phyloP scores from a whole-genome alignment of 1,140 invertebrate genomes.

The Varroa destructor region DNA sequence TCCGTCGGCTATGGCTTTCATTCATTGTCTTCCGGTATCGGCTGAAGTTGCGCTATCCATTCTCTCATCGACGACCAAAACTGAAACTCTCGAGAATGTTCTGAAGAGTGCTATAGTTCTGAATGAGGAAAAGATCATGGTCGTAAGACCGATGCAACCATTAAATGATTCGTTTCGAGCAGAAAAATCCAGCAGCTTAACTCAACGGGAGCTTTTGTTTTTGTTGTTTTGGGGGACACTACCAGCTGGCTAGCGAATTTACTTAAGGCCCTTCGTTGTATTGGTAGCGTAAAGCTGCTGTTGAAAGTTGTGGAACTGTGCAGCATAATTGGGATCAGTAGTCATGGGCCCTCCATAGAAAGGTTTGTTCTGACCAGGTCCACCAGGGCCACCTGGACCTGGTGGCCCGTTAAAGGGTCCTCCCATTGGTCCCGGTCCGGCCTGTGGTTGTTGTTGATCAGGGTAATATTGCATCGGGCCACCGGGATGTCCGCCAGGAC shows the following conservation, averaged over 20 bases:
- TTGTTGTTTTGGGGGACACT: too few relatives aligned
- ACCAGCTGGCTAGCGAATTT: neutral
- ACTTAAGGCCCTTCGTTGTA: slow-evolving; percentile 40
- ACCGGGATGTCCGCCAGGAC: slow-evolving; percentile 29
- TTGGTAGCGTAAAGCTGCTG: slow-evolving; percentile 83
- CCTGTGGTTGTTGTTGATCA: slow-evolving; percentile 30
- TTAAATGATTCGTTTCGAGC: too few relatives aligned
- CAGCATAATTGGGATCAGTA: slow-evolving; percentile 76
- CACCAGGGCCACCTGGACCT: neutral
- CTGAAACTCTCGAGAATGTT: too few relatives aligned
- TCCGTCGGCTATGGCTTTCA: too few relatives aligned
- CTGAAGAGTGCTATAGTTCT: too few relatives aligned
- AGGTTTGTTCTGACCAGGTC: slow-evolving; percentile 54
- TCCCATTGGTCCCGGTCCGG: slow-evolving; percentile 20
- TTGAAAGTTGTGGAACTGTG: slow-evolving; percentile 88
- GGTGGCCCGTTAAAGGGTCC: slow-evolving; percentile 28
- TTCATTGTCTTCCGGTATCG: too few relatives aligned
- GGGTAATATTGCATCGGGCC: slow-evolving; percentile 25
- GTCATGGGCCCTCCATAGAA: slow-evolving; percentile 67
- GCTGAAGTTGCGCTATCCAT: too few relatives aligned
- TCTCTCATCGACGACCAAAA: too few relatives aligned
- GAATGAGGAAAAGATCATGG: too few relatives aligned
- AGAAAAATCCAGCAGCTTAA: too few relatives aligned
- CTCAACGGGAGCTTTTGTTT: too few relatives aligned
- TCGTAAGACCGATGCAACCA: too few relatives aligned